Percentiles rank a stretch among this genome's conserved stretches.
phyloP scores from a whole-genome alignment of 2,888 invertebrate genomes.

The Tineola bisselliella region DNA sequence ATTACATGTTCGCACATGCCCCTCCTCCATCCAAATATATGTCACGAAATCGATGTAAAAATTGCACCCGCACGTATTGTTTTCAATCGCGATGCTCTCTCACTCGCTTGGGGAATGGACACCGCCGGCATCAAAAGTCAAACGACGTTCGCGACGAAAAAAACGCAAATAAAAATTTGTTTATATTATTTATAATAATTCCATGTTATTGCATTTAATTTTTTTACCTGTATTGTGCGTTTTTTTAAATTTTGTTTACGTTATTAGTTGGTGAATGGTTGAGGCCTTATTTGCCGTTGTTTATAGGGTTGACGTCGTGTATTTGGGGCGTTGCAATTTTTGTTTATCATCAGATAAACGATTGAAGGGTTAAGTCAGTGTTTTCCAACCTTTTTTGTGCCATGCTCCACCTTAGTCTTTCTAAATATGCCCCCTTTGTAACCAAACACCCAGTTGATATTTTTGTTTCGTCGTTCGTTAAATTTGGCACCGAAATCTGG shows the following conservation, averaged over 20 bases:
- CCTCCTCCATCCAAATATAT: constrained; percentile 34
- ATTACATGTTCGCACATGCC: constrained; percentile 66
- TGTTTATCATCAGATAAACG: constrained; percentile 53
- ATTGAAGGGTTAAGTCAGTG: too few relatives aligned
- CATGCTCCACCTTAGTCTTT: too few relatives aligned
- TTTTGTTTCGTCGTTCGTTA: too few relatives aligned
- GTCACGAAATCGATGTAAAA: neutral
- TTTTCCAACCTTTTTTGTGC: too few relatives aligned
- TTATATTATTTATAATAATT: neutral
- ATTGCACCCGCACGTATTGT: neutral
- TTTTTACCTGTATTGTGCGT: constrained; percentile 39
- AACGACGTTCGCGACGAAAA: constrained; percentile 66
- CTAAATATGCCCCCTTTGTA: too few relatives aligned
- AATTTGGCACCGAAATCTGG: too few relatives aligned
- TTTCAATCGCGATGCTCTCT: neutral
- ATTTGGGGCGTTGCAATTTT: constrained; percentile 78
- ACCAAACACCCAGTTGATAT: too few relatives aligned
- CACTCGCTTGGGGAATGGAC: neutral
- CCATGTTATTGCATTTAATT: constrained; percentile 16
- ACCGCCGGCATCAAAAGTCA: constrained; percentile 39
- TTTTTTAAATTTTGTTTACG: constrained; percentile 20
- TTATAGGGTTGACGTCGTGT: constrained; percentile 90
- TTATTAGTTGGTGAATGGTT: constrained; percentile 67
- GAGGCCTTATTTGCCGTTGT: constrained; percentile 77
- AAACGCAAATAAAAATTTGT: constrained; percentile 55